Conservation (phyloP, 2,113 vertebrate species). For the Lampris incognitus region DNA sequence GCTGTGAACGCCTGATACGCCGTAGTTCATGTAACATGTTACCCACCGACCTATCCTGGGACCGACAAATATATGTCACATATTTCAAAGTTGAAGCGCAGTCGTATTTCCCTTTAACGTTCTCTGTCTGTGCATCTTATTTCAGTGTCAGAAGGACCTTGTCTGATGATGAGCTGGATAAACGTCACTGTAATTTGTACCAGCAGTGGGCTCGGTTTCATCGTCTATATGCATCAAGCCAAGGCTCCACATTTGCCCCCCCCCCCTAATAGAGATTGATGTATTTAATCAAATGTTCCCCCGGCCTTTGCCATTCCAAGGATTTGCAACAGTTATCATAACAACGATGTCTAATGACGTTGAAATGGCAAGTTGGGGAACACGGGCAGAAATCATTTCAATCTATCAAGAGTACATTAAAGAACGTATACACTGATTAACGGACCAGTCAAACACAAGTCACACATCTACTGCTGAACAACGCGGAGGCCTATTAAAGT, state of each 20-base stretch:
- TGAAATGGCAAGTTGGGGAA: slow-evolving; percentile 49
- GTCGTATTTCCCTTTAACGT: slow-evolving; percentile 33
- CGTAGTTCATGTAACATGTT: slow-evolving; percentile 49
- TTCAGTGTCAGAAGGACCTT: slow-evolving; percentile 33
- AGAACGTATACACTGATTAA: slow-evolving; percentile 63
- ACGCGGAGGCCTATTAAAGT: slow-evolving; percentile 66
- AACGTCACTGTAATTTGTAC: slow-evolving; percentile 62
- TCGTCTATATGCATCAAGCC: slow-evolving; percentile 48
- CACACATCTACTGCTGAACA: slow-evolving; percentile 62
- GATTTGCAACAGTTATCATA: slow-evolving; percentile 71
- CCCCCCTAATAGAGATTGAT: slow-evolving; percentile 73
- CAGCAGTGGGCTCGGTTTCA: slow-evolving; percentile 42
- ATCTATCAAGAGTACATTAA: slow-evolving; percentile 72
- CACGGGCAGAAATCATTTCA: slow-evolving; percentile 45
- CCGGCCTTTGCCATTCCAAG: slow-evolving; percentile 59
- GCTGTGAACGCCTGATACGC: slow-evolving; percentile 28
- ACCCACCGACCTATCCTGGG: slow-evolving; percentile 21
- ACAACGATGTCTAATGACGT: slow-evolving; percentile 67
- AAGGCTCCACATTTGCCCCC: slow-evolving; percentile 19
- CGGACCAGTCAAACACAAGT: slow-evolving; percentile 56
- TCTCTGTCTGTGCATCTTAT: slow-evolving; percentile 29
- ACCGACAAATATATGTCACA: slow-evolving; percentile 14
- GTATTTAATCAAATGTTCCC: slow-evolving; percentile 77
- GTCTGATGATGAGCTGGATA: slow-evolving; percentile 48
- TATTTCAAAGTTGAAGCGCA: slow-evolving; percentile 49